Conservation (phyloP, 2,888 invertebrate species). For the Tiliacea citrago region DNA sequence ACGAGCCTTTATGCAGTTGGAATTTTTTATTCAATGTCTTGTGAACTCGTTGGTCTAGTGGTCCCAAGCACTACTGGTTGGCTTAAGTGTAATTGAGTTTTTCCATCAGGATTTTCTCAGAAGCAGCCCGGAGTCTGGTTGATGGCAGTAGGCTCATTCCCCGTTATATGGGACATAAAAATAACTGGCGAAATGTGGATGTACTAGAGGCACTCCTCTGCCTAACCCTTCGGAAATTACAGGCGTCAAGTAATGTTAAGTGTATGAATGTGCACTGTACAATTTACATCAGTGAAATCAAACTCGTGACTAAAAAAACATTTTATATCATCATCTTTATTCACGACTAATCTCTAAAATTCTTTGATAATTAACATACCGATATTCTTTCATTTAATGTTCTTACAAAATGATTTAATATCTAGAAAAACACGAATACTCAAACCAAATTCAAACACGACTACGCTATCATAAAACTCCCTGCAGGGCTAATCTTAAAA, state of each 20-base stretch:
- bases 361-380: neutral
- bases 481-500: slow-evolving; percentile 50
- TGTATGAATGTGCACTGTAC: too few species aligned
- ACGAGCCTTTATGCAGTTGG: too few species aligned
- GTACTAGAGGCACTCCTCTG: neutral
- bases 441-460: slow-evolving; percentile 17
- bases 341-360: neutral
- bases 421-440: neutral
- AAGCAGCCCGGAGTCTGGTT: too few species aligned
- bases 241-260: neutral
- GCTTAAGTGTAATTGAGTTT: neutral
- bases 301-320: too few species aligned
- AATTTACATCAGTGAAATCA: too few species aligned
- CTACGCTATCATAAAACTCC: slow-evolving; percentile 19
- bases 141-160: neutral
- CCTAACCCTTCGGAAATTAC: too few species aligned
- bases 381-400: too few species aligned
- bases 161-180: neutral
- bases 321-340: too few species aligned
- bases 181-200: neutral
- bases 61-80: neutral
- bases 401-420: neutral
- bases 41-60: neutral
- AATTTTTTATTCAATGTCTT: too few species aligned
- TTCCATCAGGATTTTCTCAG: neutral